Evolutionary conservation across 2,888 invertebrate species (phyloP).

Genomic region (Galeruca laticollis): DNA sequence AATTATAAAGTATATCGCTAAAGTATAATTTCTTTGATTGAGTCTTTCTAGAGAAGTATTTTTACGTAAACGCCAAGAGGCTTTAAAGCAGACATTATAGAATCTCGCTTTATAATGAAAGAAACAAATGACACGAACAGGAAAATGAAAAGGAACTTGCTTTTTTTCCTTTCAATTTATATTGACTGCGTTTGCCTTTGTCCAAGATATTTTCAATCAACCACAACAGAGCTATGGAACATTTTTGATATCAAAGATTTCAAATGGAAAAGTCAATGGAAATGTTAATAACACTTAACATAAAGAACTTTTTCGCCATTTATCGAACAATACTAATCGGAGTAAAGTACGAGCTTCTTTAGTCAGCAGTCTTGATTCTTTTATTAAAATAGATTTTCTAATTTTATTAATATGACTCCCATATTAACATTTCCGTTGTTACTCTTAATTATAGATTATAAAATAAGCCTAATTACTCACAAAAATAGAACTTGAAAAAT

Average conservation of each 20-base stretch:
- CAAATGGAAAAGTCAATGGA: not conserved
- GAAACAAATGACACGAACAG: constrained; percentile 14
- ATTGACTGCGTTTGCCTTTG: constrained; percentile 6
- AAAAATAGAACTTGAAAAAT: too few relatives aligned
- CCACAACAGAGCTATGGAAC: not conserved
- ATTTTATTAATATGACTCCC: too few relatives aligned
- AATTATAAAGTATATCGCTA: not conserved
- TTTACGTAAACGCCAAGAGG: not conserved
- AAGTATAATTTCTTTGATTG: not conserved
- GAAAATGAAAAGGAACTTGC: not conserved
- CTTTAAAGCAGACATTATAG: not conserved
- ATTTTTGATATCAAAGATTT: constrained; percentile 4
- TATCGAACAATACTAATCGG: too few relatives aligned
- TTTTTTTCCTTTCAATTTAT: constrained; percentile 5
- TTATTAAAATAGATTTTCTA: too few relatives aligned
- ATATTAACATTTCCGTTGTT: too few relatives aligned
- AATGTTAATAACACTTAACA: not conserved
- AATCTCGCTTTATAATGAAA: constrained; percentile 5
- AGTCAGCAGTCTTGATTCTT: too few relatives aligned
- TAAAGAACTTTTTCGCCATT: too few relatives aligned
- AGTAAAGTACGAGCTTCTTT: too few relatives aligned
- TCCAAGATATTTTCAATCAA: constrained; percentile 1
- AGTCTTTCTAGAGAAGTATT: not conserved
- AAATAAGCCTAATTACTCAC: too few relatives aligned
- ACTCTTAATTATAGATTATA: too few relatives aligned